Conservation (phyloP, 1,140 invertebrate genomes). For the Chrysopa pallens region DNA sequence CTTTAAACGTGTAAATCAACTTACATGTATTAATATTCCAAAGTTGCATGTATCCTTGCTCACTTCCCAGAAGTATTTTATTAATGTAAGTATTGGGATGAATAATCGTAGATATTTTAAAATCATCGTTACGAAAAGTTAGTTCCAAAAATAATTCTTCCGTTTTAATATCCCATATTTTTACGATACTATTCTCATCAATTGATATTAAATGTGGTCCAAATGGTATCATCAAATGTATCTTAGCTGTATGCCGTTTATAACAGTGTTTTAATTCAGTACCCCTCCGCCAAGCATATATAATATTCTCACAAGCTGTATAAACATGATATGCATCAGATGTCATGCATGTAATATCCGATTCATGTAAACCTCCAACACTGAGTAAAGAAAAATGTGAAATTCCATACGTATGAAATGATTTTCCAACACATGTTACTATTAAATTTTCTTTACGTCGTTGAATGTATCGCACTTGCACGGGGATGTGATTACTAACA, state of each 20-base stretch:
- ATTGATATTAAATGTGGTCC: constrained; percentile 70
- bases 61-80: constrained; percentile 83
- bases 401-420: constrained; percentile 82
- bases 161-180: constrained; percentile 68
- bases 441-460: constrained; percentile 74
- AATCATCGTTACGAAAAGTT: constrained; percentile 48
- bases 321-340: constrained; percentile 69
- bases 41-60: constrained; percentile 72
- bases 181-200: constrained; percentile 58
- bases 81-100: constrained; percentile 91
- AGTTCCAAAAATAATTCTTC: constrained; percentile 48
- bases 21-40: constrained; percentile 77
- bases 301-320: constrained; percentile 57
- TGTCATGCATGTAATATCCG: constrained; percentile 65
- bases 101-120: constrained; percentile 58
- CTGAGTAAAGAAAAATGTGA: constrained; percentile 65
- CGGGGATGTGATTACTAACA: constrained; percentile 83
- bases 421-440: constrained; percentile 73
- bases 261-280: constrained; percentile 72
- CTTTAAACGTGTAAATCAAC: constrained; percentile 62
- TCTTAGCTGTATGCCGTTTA: constrained; percentile 49
- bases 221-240: constrained; percentile 74
- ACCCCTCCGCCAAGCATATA: constrained; percentile 77
- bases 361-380: constrained; percentile 62
- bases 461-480: constrained; percentile 68